Percentiles rank a stretch among this genome's conserved stretches.
Conservation (phyloP, 2,888 invertebrate species). For the Diloba caeruleocephala region DNA sequence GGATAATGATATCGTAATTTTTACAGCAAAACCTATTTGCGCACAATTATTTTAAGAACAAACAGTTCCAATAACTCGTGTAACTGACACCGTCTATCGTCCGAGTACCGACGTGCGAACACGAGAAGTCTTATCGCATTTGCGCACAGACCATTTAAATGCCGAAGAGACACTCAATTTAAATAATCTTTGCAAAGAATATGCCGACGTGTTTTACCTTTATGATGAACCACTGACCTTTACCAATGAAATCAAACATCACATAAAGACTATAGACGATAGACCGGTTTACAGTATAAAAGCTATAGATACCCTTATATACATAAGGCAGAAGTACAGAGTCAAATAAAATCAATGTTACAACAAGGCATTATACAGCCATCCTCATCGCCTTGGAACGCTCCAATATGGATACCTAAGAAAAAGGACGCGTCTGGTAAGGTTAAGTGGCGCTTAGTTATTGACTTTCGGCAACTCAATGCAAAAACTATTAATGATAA, state of each 20-base stretch:
- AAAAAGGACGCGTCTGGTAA: conserved; percentile 11
- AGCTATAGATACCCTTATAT: conserved; percentile 1
- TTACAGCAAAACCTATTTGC: too few species aligned
- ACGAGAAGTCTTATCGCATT: conserved; percentile 1
- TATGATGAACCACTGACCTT: neutral
- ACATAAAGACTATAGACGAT: neutral
- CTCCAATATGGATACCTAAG: conserved; percentile 6
- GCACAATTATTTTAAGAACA: too few species aligned
- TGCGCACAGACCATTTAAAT: conserved; percentile 7
- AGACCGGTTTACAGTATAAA: neutral
- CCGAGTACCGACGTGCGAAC: too few species aligned
- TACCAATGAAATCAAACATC: neutral
- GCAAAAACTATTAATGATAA: conserved; percentile 9
- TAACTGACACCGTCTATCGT: too few species aligned
- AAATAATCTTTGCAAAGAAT: neutral
- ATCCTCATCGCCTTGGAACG: neutral
- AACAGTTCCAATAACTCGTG: too few species aligned
- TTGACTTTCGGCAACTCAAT: conserved; percentile 7
- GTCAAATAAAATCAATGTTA: neutral
- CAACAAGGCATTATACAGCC: neutral
- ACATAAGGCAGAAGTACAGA: neutral
- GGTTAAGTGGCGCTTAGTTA: conserved; percentile 8
- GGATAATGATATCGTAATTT: too few species aligned
- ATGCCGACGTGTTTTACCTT: conserved; percentile 4
- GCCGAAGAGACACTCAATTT: conserved; percentile 1